phyloP scores from a whole-genome alignment of 2,113 vertebrate genomes.

The Chamaea fasciata region DNA sequence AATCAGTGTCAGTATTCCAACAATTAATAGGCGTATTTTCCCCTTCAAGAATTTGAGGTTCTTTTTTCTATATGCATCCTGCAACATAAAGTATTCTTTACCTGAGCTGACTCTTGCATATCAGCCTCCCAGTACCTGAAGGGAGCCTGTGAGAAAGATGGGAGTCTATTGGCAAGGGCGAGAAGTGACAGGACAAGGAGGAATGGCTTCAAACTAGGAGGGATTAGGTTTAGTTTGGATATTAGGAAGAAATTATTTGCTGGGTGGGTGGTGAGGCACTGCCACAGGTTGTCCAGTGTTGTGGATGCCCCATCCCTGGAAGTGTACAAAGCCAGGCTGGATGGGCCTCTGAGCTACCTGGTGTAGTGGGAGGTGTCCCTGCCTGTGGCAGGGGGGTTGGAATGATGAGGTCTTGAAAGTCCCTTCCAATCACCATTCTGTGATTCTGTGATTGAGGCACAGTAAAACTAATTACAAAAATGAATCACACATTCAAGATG shows the following conservation, averaged over 20 bases:
- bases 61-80: background rate
- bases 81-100: background rate
- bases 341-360: background rate
- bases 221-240: background rate
- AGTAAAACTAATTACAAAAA: background rate
- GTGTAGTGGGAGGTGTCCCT: background rate
- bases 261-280: background rate
- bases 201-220: background rate
- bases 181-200: too few relatives aligned
- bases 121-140: background rate
- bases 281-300: background rate
- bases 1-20: background rate
- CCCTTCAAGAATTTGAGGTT: background rate
- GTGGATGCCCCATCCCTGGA: background rate
- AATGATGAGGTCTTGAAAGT: fast-evolving
- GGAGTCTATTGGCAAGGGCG: background rate
- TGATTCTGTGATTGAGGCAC: background rate
- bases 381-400: fast-evolving
- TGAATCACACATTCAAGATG: background rate
- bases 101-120: background rate
- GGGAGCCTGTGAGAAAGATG: background rate
- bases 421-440: background rate
- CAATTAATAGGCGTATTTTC: background rate
- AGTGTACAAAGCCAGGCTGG: background rate
- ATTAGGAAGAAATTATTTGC: background rate